A percentile compares a stretch with the other conserved stretches of the same genome.
Conservation (phyloP, 2,888 invertebrate species). For the Drosophila borborema region DNA sequence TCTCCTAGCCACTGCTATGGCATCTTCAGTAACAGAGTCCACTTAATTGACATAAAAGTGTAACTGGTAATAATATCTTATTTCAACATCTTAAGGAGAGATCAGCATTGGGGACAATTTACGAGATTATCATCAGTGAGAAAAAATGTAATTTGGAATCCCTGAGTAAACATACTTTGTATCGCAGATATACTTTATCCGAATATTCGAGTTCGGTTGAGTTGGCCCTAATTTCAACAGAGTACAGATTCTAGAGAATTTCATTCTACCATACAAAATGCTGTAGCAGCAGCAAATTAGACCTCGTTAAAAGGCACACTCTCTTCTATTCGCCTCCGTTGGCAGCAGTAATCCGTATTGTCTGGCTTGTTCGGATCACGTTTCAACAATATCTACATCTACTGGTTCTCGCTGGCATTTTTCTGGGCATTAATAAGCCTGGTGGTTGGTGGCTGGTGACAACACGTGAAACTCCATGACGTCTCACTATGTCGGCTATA, state of each 20-base stretch:
- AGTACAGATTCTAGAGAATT: conserved; percentile 50
- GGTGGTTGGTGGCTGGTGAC: conserved; percentile 82
- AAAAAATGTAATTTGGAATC: conserved; percentile 53
- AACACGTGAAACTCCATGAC: conserved; percentile 82
- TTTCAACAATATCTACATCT: conserved; percentile 74
- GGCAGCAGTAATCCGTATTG: conserved; percentile 41
- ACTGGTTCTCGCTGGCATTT: conserved; percentile 50
- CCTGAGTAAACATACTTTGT: conserved; percentile 54
- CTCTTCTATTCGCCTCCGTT: conserved; percentile 47
- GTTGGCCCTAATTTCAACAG: conserved; percentile 59
- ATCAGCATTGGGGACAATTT: conserved; percentile 66
- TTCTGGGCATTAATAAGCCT: conserved; percentile 77
- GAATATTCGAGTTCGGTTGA: conserved; percentile 47
- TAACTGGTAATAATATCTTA: background rate
- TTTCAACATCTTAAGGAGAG: conserved; percentile 8
- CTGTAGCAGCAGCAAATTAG: conserved; percentile 75
- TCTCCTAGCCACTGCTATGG: too few species aligned
- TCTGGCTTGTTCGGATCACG: conserved; percentile 56
- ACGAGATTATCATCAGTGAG: conserved; percentile 71
- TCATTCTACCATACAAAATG: conserved; percentile 58
- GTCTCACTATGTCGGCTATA: conserved; percentile 69
- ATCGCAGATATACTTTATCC: conserved; percentile 42
- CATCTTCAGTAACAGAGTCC: too few species aligned
- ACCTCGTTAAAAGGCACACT: conserved; percentile 80
- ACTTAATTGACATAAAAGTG: background rate